Evolutionary conservation across 2,797 vertebrate species (phyloP).

Genomic region (Chaunax sp.): DNA sequence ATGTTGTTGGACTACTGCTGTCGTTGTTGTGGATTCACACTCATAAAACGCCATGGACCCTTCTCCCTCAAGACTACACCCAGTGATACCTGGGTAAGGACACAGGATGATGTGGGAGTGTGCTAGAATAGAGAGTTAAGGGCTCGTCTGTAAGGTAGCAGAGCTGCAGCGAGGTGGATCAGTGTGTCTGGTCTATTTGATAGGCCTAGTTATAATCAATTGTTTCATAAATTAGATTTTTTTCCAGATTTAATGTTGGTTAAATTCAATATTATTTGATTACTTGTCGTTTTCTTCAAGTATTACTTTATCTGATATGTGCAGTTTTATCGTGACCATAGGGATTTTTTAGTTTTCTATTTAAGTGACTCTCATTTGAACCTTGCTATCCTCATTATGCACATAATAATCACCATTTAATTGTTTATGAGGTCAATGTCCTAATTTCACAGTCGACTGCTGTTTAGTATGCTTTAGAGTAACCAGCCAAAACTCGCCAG

Average conservation of each 20-base stretch:
- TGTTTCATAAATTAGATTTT: not conserved
- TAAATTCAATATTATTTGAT: not conserved
- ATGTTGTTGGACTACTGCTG: conserved; percentile 86
- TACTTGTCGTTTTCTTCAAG: too few species aligned
- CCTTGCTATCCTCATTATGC: not conserved
- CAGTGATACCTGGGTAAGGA: conserved; percentile 90
- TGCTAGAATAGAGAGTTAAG: not conserved
- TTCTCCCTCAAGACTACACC: conserved; percentile 87
- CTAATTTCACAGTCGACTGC: not conserved
- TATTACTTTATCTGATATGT: not conserved
- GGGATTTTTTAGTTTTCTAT: not conserved
- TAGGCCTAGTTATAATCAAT: not conserved
- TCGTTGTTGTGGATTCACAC: conserved; percentile 81
- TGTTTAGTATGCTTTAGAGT: conserved; percentile 2
- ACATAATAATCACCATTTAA: conserved; percentile 2
- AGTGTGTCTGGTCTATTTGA: not conserved
- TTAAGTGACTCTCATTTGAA: not conserved
- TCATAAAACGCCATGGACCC: conserved; percentile 83
- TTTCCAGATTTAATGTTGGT: not conserved
- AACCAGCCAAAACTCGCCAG: not conserved
- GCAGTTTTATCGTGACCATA: not conserved
- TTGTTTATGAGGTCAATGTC: not conserved
- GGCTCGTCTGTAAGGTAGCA: not conserved
- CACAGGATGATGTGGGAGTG: not conserved
- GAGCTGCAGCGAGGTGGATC: not conserved